phyloP scores from a whole-genome alignment of 2,888 invertebrate genomes.

The Hofmannophila pseudospretella region DNA sequence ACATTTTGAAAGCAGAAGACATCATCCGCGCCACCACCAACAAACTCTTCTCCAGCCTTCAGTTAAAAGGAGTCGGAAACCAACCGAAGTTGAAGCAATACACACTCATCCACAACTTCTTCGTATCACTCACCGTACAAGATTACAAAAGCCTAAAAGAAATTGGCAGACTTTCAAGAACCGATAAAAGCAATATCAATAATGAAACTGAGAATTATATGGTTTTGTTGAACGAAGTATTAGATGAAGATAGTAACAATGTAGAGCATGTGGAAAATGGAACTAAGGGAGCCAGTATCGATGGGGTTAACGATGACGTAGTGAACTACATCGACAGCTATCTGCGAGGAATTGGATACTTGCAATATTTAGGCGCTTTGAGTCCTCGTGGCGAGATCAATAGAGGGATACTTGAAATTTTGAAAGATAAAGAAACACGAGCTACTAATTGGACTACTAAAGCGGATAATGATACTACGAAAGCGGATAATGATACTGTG shows the following conservation, averaged over 20 bases:
- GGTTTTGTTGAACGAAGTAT: conserved; percentile 4
- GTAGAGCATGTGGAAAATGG: conserved; percentile 30
- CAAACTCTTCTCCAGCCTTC: conserved; percentile 8
- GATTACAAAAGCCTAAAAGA: conserved; percentile 10
- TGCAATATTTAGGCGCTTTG: conserved; percentile 20
- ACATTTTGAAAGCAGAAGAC: conserved; percentile 18
- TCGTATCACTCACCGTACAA: conserved; percentile 7
- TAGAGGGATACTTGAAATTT: background rate
- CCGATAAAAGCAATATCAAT: conserved; percentile 18
- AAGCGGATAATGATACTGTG: conserved; percentile 15
- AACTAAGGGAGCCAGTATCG: conserved; percentile 17
- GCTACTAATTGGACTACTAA: background rate
- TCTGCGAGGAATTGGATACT: conserved; percentile 27
- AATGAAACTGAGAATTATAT: conserved; percentile 18
- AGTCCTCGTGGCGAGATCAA: background rate
- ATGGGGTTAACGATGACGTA: conserved; percentile 20
- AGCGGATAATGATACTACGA: background rate
- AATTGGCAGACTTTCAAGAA: conserved; percentile 9
- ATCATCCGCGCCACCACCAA: conserved; percentile 22
- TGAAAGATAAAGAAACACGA: background rate
- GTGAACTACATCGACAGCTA: conserved; percentile 28
- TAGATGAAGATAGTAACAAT: conserved; percentile 5
- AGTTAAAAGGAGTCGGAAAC: background rate
- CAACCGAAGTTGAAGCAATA: conserved; percentile 10
- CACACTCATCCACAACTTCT: conserved; percentile 8